Base-by-base conservation (phyloP, 2,797 vertebrate genomes). In the Periophthalmus magnuspinnatus region DNA sequence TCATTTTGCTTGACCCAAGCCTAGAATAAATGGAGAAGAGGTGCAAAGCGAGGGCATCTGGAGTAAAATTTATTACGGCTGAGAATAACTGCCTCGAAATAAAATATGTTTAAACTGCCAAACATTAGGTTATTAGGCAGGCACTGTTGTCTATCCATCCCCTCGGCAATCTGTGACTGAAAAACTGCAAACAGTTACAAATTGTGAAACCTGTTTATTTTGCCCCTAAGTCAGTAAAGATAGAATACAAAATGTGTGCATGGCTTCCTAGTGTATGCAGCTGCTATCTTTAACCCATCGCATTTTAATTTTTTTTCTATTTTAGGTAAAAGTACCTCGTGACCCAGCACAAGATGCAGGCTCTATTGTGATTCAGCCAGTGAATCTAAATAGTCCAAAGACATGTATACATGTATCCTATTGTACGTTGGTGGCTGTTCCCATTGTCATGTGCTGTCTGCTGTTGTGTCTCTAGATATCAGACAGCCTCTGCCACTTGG, bases 401-500 rank as follows among this genome's bases (percentile, higher is more conserved):
- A 41, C 2, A 38, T 41, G 38, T 13, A 28, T 28, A 41, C 38
- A 2, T 50, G 48, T 50, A 0, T n/a, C 5, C 6, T 50, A 8
- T 50, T 24, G 52, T 10, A 24, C n/a, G 55, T 52, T 2, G 8
- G 52, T 55, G 0, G 17, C 50, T 52, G 21, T 28, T 72, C 75
- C 62, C 65, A 83, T 72, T 86, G 81, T 92, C 90, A 90, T 71
- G 56, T 88, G 88, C 89, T 89, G 93, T 96, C 19, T 60, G 58
- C 58, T 60, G 59, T 63, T 92, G 90, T 95, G 92, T 96, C 95
- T 95, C 81, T 94, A 96, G 95, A 94, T 96, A 96, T 93, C 91
- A 95, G 93, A 94, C 94, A 91, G 95, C 95, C 87, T 94, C 94
- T 84, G 94, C 93, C 90, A 95, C 95, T 90, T 86, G 96, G 94